Conservation (phyloP, 2,797 vertebrate genomes). For the Fratercula arctica region DNA sequence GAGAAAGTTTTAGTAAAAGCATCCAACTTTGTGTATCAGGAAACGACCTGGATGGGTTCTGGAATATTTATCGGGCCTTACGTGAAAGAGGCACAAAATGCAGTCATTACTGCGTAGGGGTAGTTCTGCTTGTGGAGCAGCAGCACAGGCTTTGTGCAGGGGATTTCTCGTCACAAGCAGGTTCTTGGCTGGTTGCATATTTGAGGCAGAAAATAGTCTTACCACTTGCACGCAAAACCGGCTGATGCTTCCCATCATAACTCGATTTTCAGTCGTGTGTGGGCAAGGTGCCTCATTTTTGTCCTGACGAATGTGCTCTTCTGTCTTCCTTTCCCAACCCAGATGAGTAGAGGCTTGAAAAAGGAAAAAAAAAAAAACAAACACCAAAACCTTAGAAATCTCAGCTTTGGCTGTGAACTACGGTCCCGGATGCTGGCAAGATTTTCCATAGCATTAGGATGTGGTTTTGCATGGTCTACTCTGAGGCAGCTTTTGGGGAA, state of each 20-base stretch:
- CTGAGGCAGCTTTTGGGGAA: not conserved
- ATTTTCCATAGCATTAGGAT: not conserved
- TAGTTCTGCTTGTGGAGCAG: not conserved
- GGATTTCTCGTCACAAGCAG: not conserved
- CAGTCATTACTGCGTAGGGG: not conserved
- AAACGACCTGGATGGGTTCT: not conserved
- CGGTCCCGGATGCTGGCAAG: not conserved
- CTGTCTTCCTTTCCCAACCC: not conserved
- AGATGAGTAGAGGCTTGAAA: not conserved
- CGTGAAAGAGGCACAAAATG: not conserved
- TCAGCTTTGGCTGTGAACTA: not conserved
- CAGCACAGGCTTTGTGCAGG: not conserved
- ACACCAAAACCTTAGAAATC: not conserved
- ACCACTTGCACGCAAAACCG: not conserved
- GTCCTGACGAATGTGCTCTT: not conserved
- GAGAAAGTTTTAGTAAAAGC: not conserved
- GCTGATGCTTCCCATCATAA: not conserved
- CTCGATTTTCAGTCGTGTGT: not conserved
- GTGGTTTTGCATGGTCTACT: not conserved
- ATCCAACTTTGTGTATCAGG: not conserved
- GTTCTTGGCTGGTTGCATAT: not conserved
- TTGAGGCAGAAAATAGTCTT: not conserved
- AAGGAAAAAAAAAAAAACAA: not conserved
- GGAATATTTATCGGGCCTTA: not conserved
- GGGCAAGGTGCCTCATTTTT: not conserved